A percentile compares a stretch with the other conserved stretches of the same genome.
These are phyloP conservation scores for Syngnathus rostellatus DNA, from an alignment of 2,797 vertebrate species.

Conservation along the genomic window DNA sequence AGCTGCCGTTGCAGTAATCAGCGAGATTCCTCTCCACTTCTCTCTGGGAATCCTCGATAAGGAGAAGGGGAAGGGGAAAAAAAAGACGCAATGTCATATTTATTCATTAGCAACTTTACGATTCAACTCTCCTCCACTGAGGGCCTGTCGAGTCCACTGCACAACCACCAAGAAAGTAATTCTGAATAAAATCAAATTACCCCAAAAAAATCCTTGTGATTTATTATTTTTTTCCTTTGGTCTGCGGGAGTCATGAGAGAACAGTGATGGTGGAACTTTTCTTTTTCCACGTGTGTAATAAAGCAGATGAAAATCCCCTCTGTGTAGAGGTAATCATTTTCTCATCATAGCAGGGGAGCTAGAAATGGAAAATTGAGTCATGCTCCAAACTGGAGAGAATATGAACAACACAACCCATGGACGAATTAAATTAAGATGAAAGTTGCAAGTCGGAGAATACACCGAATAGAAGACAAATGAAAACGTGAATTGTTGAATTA, in stretches of 20 bases:
- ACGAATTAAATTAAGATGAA: neutral
- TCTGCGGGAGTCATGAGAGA: constrained; percentile 23
- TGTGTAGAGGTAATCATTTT: constrained; percentile 50
- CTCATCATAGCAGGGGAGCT: constrained; percentile 37
- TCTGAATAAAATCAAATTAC: constrained; percentile 24
- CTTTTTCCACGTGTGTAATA: constrained; percentile 41
- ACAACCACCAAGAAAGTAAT: constrained; percentile 36
- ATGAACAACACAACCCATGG: constrained; percentile 22
- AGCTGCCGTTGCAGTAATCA: constrained; percentile 56
- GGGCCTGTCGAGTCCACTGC: constrained; percentile 31
- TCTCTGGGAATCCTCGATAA: constrained; percentile 66
- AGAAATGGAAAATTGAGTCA: constrained; percentile 42
- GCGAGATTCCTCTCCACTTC: constrained; percentile 52
- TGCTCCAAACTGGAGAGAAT: constrained; percentile 30
- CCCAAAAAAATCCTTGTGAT: constrained; percentile 35
- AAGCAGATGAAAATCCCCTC: constrained; percentile 52
- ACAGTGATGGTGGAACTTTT: constrained; percentile 38
- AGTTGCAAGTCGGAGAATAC: neutral
- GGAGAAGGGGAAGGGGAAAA: constrained; percentile 43
- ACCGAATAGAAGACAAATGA: constrained; percentile 3
- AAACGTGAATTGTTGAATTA: neutral
- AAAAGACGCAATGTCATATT: constrained; percentile 66
- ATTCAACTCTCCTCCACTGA: constrained; percentile 41
- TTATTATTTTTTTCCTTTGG: constrained; percentile 37
- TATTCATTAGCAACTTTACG: constrained; percentile 67